Conservation (phyloP, 2,797 vertebrate species). For the Catamblyrhynchus diadema region DNA sequence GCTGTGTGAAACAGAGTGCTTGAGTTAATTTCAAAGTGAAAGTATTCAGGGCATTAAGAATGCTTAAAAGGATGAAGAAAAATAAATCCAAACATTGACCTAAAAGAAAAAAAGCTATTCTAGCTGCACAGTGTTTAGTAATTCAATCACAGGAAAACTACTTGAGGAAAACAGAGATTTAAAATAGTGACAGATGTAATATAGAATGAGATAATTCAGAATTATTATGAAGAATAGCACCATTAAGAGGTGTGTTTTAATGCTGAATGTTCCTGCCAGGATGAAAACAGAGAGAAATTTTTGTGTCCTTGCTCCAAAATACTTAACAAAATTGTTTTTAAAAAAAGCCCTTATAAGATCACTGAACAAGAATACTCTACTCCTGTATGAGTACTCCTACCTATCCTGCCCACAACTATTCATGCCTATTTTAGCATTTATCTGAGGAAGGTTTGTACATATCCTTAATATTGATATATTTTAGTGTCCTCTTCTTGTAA, state of each 20-base stretch:
- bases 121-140: not conserved
- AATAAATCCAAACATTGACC: not conserved
- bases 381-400: not conserved
- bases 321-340: not conserved
- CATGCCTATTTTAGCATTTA: not conserved
- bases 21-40: conserved; percentile 6
- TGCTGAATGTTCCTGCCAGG: not conserved
- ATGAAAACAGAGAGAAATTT: not conserved
- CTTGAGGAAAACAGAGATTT: not conserved
- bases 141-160: not conserved
- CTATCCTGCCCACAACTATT: not conserved
- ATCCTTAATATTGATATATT: not conserved
- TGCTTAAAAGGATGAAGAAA: not conserved
- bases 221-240: not conserved
- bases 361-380: not conserved
- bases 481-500: not conserved
- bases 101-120: not conserved
- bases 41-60: not conserved
- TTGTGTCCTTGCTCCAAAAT: not conserved
- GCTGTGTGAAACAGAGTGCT: not conserved
- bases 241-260: not conserved
- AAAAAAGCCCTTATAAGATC: not conserved
- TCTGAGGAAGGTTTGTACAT: not conserved
- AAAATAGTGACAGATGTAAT: not conserved
- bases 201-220: not conserved